Evolutionary conservation across 1,140 invertebrate species (phyloP).

Genomic region (Helicoverpa armigera): DNA sequence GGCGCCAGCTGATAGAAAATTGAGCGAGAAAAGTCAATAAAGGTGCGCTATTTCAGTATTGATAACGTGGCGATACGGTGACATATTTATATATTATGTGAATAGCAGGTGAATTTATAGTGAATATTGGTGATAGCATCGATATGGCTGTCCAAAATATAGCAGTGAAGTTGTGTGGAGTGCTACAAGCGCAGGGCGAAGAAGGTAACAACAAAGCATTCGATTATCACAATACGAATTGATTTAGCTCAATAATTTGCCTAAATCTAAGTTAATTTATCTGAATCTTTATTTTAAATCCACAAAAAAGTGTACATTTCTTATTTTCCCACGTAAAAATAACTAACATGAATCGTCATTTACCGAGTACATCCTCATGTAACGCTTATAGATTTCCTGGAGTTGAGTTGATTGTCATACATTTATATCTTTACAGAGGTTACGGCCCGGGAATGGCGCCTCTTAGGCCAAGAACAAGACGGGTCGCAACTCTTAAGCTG

Average conservation of each 20-base stretch:
- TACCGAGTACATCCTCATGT: not conserved
- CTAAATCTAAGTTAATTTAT: not conserved
- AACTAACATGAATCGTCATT: not conserved
- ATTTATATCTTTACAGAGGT: constrained; percentile 70
- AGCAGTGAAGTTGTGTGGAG: constrained; percentile 83
- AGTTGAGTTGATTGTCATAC: constrained; percentile 17
- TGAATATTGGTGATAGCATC: constrained; percentile 42
- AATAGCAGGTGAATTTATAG: constrained; percentile 58
- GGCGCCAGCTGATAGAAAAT: constrained; percentile 83
- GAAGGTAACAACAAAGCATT: constrained; percentile 64
- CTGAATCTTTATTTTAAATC: not conserved
- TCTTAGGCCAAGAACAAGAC: constrained; percentile 92
- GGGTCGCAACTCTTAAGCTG: constrained; percentile 90
- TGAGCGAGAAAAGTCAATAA: constrained; percentile 79
- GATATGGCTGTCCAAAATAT: constrained; percentile 81
- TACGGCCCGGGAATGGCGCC: constrained; percentile 91
- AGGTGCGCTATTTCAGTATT: constrained; percentile 63
- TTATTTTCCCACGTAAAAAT: not conserved
- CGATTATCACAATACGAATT: not conserved
- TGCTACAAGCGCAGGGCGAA: constrained; percentile 75
- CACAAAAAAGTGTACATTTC: not conserved
- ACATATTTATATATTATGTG: constrained; percentile 61
- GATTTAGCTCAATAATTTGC: not conserved
- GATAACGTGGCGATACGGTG: constrained; percentile 62
- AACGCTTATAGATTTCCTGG: constrained; percentile 5